A percentile compares a stretch with the other conserved stretches of the same genome.
phyloP scores from a whole-genome alignment of 2,888 invertebrate species.

The Ornithoptera priamus region DNA sequence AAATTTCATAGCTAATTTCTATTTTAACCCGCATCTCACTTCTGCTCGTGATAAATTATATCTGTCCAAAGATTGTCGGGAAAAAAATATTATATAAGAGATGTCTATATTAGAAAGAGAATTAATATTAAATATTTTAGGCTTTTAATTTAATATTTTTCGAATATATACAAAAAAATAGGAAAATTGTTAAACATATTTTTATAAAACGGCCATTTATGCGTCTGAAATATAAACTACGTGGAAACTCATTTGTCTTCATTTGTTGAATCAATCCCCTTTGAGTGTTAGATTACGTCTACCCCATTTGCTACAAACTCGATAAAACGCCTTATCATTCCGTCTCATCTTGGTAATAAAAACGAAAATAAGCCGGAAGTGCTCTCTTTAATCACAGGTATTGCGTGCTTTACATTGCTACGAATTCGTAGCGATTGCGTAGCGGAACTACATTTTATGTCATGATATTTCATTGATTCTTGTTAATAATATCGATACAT shows the following conservation, averaged over 20 bases:
- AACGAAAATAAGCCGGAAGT: slow-evolving; percentile 20
- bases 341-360: slow-evolving; percentile 20
- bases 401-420: slow-evolving; percentile 7
- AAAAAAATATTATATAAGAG: too few relatives aligned
- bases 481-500: not conserved
- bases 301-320: slow-evolving; percentile 26
- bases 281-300: slow-evolving; percentile 29
- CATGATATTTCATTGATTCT: slow-evolving; percentile 3
- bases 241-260: slow-evolving; percentile 27
- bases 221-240: slow-evolving; percentile 10
- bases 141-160: not conserved
- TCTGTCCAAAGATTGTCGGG: too few relatives aligned
- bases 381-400: slow-evolving; percentile 17
- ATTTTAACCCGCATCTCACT: too few relatives aligned
- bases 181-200: not conserved
- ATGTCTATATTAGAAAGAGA: too few relatives aligned
- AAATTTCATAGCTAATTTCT: too few relatives aligned
- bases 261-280: slow-evolving; percentile 27
- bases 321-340: slow-evolving; percentile 27
- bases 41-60: too few relatives aligned
- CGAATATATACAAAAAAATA: not conserved
- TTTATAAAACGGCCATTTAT: not conserved
- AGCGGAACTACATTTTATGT: slow-evolving; percentile 2
- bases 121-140: not conserved
- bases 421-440: slow-evolving; percentile 20